Conservation (phyloP, 2,113 vertebrate species). For the Odobenus rosmarus region DNA sequence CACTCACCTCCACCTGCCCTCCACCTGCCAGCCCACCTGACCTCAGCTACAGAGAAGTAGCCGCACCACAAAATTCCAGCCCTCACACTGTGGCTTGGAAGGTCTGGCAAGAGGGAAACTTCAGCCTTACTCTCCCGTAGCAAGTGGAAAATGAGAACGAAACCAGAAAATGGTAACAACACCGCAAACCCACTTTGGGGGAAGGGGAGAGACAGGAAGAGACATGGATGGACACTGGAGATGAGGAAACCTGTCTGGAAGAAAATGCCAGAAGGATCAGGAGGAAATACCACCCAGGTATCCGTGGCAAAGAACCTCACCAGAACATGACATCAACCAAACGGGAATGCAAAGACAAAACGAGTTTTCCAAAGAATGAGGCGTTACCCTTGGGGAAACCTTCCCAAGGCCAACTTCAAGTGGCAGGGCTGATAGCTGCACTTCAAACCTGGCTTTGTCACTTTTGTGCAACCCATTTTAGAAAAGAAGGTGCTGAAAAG, state of each 20-base stretch:
- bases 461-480: too few relatives aligned
- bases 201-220: not conserved
- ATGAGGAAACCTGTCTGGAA: not conserved
- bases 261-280: not conserved
- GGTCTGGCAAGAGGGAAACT: not conserved
- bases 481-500: not conserved
- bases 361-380: not conserved
- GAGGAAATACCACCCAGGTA: not conserved
- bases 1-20: not conserved
- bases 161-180: not conserved
- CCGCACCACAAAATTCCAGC: not conserved
- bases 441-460: too few relatives aligned
- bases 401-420: too few relatives aligned
- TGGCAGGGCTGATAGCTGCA: too few relatives aligned
- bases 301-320: not conserved
- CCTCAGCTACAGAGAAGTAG: not conserved
- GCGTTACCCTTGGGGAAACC: too few relatives aligned
- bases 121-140: not conserved
- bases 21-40: not conserved
- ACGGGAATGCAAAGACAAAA: not conserved
- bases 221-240: not conserved
- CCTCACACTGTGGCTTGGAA: not conserved
- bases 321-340: not conserved
- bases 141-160: not conserved
- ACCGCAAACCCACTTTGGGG: not conserved